Conservation (phyloP, 2,888 invertebrate species). For the Drosophila macrothrix region DNA sequence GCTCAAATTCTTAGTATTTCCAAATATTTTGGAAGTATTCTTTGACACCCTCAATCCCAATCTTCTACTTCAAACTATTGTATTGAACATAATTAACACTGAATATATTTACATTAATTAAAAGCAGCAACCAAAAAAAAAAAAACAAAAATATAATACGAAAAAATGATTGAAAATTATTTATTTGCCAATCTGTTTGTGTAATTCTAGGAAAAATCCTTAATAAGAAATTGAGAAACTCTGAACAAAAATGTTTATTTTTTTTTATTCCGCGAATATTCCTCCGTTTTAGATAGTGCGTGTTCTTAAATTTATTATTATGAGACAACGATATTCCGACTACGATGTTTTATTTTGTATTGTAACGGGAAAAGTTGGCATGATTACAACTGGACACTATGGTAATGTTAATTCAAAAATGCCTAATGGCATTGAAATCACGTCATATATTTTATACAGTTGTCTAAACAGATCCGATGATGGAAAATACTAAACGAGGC, state of each 20-base stretch:
- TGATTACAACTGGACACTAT: constrained; percentile 58
- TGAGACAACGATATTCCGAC: constrained; percentile 86
- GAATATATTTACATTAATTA: neutral
- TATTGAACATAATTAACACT: neutral
- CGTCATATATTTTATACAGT: neutral
- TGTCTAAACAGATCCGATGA: neutral
- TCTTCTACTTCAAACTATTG: neutral
- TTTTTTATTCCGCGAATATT: constrained; percentile 86
- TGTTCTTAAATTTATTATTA: constrained; percentile 88
- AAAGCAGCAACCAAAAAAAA: neutral
- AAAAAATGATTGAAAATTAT: neutral
- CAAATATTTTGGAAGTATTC: neutral
- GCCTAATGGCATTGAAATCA: neutral
- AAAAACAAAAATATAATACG: neutral
- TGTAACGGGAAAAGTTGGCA: constrained; percentile 87
- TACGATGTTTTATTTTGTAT: constrained; percentile 87
- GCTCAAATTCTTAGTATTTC: neutral
- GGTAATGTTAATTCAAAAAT: constrained; percentile 37
- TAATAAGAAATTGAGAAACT: constrained; percentile 87
- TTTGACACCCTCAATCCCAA: neutral
- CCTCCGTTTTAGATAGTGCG: constrained; percentile 86
- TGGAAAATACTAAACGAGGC: fast-evolving
- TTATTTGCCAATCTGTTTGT: neutral
- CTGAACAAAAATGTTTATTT: constrained; percentile 87
- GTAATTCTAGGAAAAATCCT: constrained; percentile 87